These are phyloP conservation scores for Dryadula phaetusa DNA, from an alignment of 2,888 invertebrate species.

Conservation along the genomic window DNA sequence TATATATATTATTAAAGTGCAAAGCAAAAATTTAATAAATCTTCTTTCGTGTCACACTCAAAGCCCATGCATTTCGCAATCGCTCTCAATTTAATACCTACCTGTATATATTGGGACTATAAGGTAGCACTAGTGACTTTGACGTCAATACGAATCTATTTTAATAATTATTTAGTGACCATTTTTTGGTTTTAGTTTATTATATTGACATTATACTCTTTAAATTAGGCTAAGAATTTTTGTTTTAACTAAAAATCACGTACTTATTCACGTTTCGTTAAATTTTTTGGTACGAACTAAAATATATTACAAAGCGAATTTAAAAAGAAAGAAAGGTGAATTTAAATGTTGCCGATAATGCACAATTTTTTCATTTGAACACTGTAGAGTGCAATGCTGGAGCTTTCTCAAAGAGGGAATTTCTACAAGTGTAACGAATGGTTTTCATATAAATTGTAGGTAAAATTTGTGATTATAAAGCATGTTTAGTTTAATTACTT, in stretches of 20 bases:
- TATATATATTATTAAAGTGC: no score
- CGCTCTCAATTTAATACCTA: constrained; percentile 1
- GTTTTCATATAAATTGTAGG: constrained; percentile 3
- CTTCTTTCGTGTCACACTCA: constrained; percentile 3
- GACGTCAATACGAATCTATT: not conserved
- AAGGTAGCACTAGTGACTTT: not conserved
- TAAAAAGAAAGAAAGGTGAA: constrained; percentile 7
- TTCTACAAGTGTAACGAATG: constrained; percentile 15
- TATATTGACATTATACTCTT: no score
- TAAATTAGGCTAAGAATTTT: not conserved
- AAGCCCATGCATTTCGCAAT: constrained; percentile 16
- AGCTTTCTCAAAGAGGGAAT: constrained; percentile 16
- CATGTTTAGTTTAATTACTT: not conserved
- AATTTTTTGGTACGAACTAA: not conserved
- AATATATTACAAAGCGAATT: constrained; percentile 12
- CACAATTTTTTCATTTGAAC: constrained; percentile 24
- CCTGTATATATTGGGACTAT: not conserved
- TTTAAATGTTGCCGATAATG: constrained; percentile 24
- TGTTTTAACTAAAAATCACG: not conserved
- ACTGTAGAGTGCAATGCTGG: constrained; percentile 5
- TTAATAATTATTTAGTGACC: not conserved
- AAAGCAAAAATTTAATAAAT: constrained; percentile 16
- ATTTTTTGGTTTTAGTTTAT: no score
- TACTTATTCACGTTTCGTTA: not conserved
- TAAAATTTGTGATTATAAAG: not conserved